Percentiles rank a stretch among this genome's conserved stretches.
Evolutionary conservation across 2,888 invertebrate genomes (phyloP).

Genomic region (Scaptomyza reducta): DNA sequence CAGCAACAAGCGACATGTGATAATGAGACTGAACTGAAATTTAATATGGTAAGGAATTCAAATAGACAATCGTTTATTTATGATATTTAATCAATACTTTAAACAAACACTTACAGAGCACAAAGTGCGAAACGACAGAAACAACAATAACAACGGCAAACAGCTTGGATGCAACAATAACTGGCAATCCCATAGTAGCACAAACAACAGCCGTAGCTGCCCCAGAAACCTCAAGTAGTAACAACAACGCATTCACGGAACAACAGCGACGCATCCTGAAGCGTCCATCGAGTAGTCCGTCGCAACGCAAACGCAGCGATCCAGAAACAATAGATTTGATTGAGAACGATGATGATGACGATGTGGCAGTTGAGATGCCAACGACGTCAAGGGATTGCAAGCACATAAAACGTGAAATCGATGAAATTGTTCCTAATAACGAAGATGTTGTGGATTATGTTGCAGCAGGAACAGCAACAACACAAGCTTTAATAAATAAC

Average conservation of each 20-base stretch:
- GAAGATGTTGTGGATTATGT: conserved; percentile 53
- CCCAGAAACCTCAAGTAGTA: conserved; percentile 28
- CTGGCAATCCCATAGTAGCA: conserved; percentile 29
- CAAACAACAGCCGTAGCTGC: conserved; percentile 37
- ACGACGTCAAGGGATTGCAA: conserved; percentile 71
- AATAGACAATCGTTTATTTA: no score
- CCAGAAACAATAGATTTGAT: conserved; percentile 32
- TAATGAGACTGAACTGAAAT: conserved; percentile 76
- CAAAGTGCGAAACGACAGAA: conserved; percentile 64
- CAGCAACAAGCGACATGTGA: conserved; percentile 73
- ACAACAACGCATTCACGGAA: conserved; percentile 55
- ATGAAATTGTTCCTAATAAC: conserved; percentile 58
- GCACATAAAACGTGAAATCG: conserved; percentile 63
- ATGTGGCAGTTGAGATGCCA: conserved; percentile 44
- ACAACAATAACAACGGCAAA: conserved; percentile 26
- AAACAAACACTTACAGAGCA: conserved; percentile 53
- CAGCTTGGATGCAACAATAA: conserved; percentile 23
- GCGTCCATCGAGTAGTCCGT: conserved; percentile 72
- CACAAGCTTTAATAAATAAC: conserved; percentile 42
- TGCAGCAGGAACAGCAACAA: conserved; percentile 22
- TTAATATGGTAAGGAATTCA: conserved; percentile 57
- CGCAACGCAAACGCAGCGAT: conserved; percentile 56
- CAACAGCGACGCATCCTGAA: conserved; percentile 72
- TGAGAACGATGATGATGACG: conserved; percentile 26
- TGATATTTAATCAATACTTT: neutral